Base-by-base conservation (phyloP, 2,888 invertebrate genomes). In the Sinohyriopsis cumingii region DNA sequence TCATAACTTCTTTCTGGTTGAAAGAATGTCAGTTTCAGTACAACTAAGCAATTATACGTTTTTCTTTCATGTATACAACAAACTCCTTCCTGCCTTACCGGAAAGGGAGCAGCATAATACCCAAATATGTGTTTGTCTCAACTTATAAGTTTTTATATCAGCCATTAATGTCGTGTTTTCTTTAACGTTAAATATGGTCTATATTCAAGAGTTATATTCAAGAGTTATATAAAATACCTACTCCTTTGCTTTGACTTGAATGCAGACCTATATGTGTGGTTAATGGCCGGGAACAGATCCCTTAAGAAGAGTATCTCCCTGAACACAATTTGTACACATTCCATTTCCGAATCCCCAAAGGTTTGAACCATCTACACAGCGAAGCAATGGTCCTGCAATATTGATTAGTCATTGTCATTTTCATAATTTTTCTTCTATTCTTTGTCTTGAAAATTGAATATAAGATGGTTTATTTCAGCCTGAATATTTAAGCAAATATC, bases 321-420 rank as follows among this genome's bases (percentile, higher is more conserved):
- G 96, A 96, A 97, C 75, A 97, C 94, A 97, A 91, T 91, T 97
- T 97, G 93, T 97, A 97, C 85, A 97, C 95, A 89, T 97, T 97
- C 59, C 97, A 97, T 80, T 94, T 93, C 97, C 97, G 97, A 92
- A 96, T 96, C 92, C 76, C 93, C 18, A 87, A 76, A 18, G 86
- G 75, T 60, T 82, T 84, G 24, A 83, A 77, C 72, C 86, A 86
- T 3, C 85, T 84, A 25, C 83, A 84, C 22, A 85, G 77, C 5
- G 83, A 80, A 9, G 85, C 78, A 12, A 79, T 85, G 12, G 86
- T 85, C 33, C 86, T 85, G 25, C 82, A 79, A 63, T 82, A 83
- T 59, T 85, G 85, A 56, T 85, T 85, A 9, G 82, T 85, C 55
- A 87, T 84, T 9, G 86, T 87, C 86, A 87, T 87, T 6, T 54